Conservation (phyloP, 1,140 invertebrate species). For the Aphelenchoides avenae region DNA sequence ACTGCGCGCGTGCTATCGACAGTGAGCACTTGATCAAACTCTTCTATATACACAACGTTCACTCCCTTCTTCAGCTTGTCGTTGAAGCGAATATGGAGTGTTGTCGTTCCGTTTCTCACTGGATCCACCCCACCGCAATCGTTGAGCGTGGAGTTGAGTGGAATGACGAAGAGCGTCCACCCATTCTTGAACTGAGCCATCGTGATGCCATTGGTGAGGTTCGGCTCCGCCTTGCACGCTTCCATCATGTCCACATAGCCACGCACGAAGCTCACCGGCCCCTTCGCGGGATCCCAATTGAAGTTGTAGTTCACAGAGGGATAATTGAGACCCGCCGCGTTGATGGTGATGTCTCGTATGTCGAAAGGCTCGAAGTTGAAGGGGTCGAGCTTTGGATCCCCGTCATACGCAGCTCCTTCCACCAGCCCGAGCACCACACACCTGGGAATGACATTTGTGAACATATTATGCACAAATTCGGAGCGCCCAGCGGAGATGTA, state of each 20-base stretch:
- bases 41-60: conserved; percentile 15
- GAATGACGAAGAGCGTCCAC: conserved; percentile 29
- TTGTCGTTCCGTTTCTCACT: conserved; percentile 16
- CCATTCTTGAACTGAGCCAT: conserved; percentile 17
- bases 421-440: conserved; percentile 15
- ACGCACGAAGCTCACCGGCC: conserved; percentile 2
- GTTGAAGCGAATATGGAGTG: conserved; percentile 8
- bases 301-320: conserved; percentile 10
- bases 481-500: conserved; percentile 7
- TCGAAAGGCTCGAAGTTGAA: conserved; percentile 30
- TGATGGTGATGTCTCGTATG: conserved; percentile 12
- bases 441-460: conserved; percentile 2
- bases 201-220: conserved; percentile 12
- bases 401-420: neutral
- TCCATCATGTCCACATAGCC: conserved; percentile 31
- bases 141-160: conserved; percentile 14
- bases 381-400: neutral
- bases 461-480: no score
- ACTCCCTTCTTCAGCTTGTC: conserved; percentile 1
- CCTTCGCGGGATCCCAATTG: neutral
- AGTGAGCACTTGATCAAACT: conserved; percentile 26
- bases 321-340: conserved; percentile 17
- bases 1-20: conserved; percentile 26
- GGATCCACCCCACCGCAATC: conserved; percentile 22
- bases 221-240: conserved; percentile 2